A percentile compares a stretch with the other conserved stretches of the same genome.
These are phyloP conservation scores for Pangasius macronema DNA, from an alignment of 2,797 vertebrate species.

Conservation along the genomic window DNA sequence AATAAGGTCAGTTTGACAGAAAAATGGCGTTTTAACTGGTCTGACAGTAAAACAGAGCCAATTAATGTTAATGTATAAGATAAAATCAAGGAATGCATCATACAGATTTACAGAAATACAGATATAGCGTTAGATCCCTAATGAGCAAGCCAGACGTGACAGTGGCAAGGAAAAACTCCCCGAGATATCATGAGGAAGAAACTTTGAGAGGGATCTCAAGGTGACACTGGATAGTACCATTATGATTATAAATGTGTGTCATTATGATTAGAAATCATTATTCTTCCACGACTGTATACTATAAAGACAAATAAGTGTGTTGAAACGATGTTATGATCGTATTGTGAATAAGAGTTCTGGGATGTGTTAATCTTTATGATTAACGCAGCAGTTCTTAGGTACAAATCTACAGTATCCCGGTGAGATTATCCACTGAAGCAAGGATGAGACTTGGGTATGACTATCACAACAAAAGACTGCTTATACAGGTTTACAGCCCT, in stretches of 20 bases:
- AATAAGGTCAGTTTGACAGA: not conserved
- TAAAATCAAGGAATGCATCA: not conserved
- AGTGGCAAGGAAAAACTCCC: not conserved
- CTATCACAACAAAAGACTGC: not conserved
- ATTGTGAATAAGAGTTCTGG: not conserved
- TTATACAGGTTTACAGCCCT: not conserved
- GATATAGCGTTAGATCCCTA: not conserved
- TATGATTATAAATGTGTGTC: too few species aligned
- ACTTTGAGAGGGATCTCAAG: too few species aligned
- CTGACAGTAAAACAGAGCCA: not conserved
- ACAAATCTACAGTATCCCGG: not conserved
- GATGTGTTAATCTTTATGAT: not conserved
- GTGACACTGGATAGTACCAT: not conserved
- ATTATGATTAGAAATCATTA: slow-evolving; percentile 18
- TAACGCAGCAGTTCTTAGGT: not conserved
- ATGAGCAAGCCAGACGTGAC: not conserved
- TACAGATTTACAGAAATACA: not conserved
- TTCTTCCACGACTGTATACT: not conserved
- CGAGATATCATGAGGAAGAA: not conserved
- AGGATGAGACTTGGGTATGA: not conserved
- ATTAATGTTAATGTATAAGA: not conserved
- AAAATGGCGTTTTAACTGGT: not conserved
- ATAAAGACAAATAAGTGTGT: not conserved
- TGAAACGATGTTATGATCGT: not conserved
- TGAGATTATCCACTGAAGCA: not conserved